These are phyloP conservation scores for Drosophila paucipuncta DNA, from an alignment of 2,888 invertebrate species.

Conservation along the genomic window DNA sequence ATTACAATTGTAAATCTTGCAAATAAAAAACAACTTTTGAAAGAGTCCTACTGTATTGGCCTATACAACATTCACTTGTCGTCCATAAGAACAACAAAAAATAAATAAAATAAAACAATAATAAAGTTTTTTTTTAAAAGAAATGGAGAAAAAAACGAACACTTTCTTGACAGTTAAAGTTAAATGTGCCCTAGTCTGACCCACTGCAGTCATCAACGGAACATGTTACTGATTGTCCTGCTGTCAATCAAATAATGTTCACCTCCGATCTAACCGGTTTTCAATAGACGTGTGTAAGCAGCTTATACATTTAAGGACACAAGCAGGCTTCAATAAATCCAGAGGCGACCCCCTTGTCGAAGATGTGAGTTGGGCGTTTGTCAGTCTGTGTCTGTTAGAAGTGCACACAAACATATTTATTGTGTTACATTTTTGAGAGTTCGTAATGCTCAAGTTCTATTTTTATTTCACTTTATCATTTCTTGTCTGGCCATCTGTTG, in stretches of 20 bases:
- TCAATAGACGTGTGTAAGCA: not conserved
- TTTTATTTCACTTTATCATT: slow-evolving; percentile 8
- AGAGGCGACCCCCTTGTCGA: not conserved
- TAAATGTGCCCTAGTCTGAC: not conserved
- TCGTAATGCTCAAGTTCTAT: not conserved
- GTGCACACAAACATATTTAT: not conserved
- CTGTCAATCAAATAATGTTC: not conserved
- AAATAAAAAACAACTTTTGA: not conserved
- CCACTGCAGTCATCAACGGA: not conserved
- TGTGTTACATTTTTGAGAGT: not conserved
- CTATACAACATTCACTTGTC: not conserved
- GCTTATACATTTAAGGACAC: not conserved
- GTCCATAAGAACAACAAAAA: not conserved
- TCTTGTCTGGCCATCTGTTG: slow-evolving; percentile 11
- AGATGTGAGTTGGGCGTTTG: not conserved
- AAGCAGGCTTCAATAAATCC: not conserved
- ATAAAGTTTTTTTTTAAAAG: not conserved
- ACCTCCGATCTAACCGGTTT: not conserved
- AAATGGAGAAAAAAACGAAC: not conserved
- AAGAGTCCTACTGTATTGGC: not conserved
- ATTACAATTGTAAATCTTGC: not conserved
- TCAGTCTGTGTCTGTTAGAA: not conserved
- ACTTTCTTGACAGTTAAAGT: not conserved
- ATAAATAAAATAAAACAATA: not conserved
- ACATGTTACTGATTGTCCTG: not conserved